Conservation (phyloP, 1,140 invertebrate species). For the Sycophila sp. region DNA sequence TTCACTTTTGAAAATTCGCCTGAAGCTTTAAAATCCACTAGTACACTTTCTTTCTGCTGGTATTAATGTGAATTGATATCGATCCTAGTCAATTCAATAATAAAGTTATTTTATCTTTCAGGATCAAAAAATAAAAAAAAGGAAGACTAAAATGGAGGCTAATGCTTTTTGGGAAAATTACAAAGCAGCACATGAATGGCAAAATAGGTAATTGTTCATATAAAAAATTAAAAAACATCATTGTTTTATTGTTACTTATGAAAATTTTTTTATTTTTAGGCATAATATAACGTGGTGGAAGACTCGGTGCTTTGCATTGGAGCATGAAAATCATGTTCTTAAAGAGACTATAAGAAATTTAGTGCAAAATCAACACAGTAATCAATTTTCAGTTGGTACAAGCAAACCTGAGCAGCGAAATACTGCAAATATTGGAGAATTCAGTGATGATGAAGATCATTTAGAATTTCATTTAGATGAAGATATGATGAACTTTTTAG, state of each 20-base stretch:
- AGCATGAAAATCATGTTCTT: slow-evolving; percentile 73
- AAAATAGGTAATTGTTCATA: slow-evolving; percentile 49
- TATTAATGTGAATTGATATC: too few species aligned
- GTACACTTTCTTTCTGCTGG: too few species aligned
- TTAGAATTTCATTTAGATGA: slow-evolving; percentile 72
- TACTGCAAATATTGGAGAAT: slow-evolving; percentile 4
- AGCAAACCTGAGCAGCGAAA: not conserved
- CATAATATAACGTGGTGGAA: slow-evolving; percentile 73
- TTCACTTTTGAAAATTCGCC: too few species aligned
- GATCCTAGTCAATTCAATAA: too few species aligned
- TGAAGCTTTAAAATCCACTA: too few species aligned
- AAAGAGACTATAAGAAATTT: slow-evolving; percentile 61
- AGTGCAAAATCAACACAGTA: slow-evolving; percentile 33
- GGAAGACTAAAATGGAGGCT: slow-evolving; percentile 41
- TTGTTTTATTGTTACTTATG: not conserved
- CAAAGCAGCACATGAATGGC: slow-evolving; percentile 57
- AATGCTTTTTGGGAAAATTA: slow-evolving; percentile 63
- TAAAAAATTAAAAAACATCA: not conserved
- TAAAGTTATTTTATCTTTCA: too few species aligned
- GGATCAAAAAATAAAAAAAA: slow-evolving; percentile 15
- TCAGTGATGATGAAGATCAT: slow-evolving; percentile 46
- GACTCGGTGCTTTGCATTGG: slow-evolving; percentile 71
- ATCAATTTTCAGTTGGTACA: not conserved
- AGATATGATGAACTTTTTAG: slow-evolving; percentile 74
- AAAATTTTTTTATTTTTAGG: slow-evolving; percentile 44